Evolutionary conservation across 2,888 invertebrate species (phyloP).

Genomic region (Yponomeuta evonymella): DNA sequence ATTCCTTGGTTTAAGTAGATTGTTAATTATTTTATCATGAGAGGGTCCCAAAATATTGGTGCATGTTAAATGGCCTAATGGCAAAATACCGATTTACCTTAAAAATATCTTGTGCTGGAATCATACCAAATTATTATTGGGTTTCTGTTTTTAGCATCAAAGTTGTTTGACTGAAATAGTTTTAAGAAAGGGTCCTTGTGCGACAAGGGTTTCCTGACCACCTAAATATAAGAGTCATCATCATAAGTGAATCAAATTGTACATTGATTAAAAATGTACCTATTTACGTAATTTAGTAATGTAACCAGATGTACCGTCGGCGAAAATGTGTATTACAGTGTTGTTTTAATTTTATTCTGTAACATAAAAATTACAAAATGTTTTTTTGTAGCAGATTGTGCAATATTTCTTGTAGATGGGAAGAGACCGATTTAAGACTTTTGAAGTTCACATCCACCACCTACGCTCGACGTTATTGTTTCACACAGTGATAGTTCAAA

Average conservation of each 20-base stretch:
- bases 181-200: neutral
- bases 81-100: neutral
- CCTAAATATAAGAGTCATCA: neutral
- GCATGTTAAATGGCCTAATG: neutral
- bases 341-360: too few relatives aligned
- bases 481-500: too few relatives aligned
- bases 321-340: neutral
- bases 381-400: neutral
- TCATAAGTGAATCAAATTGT: neutral
- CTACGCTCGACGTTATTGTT: too few relatives aligned
- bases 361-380: neutral
- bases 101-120: neutral
- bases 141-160: neutral
- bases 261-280: neutral
- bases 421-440: neutral
- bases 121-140: neutral
- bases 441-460: neutral
- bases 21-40: neutral
- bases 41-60: neutral
- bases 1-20: neutral
- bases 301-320: neutral
- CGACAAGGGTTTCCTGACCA: neutral
- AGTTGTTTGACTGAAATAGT: conserved; percentile 1
- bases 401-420: neutral
- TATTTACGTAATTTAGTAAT: neutral